Conservation (phyloP, 2,888 invertebrate genomes). For the Callinectes sapidus region DNA sequence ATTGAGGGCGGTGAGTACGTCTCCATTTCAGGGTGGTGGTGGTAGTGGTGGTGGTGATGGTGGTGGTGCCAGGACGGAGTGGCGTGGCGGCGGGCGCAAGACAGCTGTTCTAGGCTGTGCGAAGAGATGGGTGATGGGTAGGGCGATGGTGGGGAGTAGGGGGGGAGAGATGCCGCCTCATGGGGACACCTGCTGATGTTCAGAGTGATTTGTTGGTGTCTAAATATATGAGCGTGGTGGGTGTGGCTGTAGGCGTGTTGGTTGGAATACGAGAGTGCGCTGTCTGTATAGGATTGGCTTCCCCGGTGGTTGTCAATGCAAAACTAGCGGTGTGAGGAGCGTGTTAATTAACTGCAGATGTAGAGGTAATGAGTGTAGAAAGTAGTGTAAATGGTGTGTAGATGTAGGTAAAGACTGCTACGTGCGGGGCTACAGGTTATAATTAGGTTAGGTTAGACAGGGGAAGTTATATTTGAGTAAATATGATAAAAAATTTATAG, state of each 20-base stretch:
- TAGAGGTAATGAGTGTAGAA: background rate
- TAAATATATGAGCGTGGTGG: background rate
- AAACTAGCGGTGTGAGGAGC: background rate
- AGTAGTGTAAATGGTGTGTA: background rate
- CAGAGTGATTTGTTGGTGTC: constrained; percentile 16
- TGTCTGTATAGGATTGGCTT: background rate
- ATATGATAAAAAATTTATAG: too few relatives aligned
- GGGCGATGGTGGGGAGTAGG: background rate
- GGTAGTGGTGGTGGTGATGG: constrained; percentile 8
- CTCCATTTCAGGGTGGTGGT: constrained; percentile 39
- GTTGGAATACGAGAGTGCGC: background rate
- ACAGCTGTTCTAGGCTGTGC: constrained; percentile 11
- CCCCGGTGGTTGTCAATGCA: background rate
- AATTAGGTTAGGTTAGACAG: too few relatives aligned
- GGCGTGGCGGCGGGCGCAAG: background rate
- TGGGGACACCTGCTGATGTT: background rate
- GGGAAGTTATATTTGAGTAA: too few relatives aligned
- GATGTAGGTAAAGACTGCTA: too few relatives aligned
- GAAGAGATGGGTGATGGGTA: background rate
- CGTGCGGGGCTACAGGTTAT: too few relatives aligned
- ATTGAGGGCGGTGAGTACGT: constrained; percentile 32
- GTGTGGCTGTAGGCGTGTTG: constrained; percentile 14
- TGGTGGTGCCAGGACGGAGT: constrained; percentile 7
- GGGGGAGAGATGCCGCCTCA: background rate
- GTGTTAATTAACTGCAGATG: background rate